Evolutionary conservation across 2,888 invertebrate species (phyloP).

Genomic region (Hecatera dysodea): DNA sequence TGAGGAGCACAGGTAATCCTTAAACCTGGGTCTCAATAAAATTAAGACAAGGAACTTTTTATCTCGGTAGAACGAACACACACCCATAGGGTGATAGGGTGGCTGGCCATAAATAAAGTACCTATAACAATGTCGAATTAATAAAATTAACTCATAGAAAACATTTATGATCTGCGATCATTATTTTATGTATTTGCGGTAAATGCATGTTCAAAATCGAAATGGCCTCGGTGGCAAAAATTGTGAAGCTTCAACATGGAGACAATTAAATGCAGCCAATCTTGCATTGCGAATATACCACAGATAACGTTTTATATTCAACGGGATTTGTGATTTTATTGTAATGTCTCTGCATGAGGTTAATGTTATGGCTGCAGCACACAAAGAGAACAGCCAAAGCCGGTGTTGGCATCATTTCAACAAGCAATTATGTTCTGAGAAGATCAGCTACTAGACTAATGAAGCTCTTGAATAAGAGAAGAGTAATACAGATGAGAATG

Average conservation of each 20-base stretch:
- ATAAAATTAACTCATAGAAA: conserved; percentile 6
- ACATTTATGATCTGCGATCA: not conserved
- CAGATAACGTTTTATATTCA: conserved; percentile 48
- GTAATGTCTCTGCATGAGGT: conserved; percentile 31
- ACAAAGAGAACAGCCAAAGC: conserved; percentile 8
- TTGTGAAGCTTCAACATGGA: conserved; percentile 4
- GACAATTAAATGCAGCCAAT: conserved; percentile 55
- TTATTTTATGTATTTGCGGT: conserved; percentile 1
- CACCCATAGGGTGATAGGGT: too few species aligned
- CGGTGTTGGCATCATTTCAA: conserved; percentile 22
- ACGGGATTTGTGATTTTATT: conserved; percentile 50
- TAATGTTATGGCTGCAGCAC: conserved; percentile 16
- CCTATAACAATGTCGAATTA: too few species aligned
- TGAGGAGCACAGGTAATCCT: too few species aligned
- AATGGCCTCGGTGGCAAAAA: conserved; percentile 29
- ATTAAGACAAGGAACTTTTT: too few species aligned
- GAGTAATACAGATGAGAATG: not conserved
- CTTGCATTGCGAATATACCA: conserved; percentile 46
- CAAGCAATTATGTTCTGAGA: conserved; percentile 19
- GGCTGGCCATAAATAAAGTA: too few species aligned
- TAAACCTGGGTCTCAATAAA: too few species aligned
- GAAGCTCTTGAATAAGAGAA: conserved; percentile 8
- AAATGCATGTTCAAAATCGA: conserved; percentile 27
- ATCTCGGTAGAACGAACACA: too few species aligned
- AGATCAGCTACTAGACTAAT: not conserved